Base-by-base conservation (phyloP, 2,888 invertebrate species). In the Flexamia atlantica region DNA sequence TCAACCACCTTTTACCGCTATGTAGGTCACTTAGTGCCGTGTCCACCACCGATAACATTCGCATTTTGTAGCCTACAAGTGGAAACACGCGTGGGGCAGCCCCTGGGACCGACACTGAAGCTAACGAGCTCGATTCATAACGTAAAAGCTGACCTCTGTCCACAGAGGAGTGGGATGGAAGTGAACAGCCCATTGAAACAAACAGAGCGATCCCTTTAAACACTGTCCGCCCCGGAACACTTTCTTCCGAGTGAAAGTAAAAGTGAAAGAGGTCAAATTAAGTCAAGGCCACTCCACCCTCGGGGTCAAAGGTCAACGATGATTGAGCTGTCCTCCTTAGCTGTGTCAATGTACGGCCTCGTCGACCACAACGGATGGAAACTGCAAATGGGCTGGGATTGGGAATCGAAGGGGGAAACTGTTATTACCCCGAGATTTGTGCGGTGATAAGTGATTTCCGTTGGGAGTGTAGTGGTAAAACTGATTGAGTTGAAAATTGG, bases 221-320 rank as follows among this genome's bases (percentile, higher is more conserved):
- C 46, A 12, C 12, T 9, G 28, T 30, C 10, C 28, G 64, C 12
- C 10, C 14, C 9, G 28, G 28, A 12, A 12, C 28, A 64, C 64
- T 64, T 64, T 64, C 64, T 64, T 64, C 64, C 64, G 17, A 64
- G 64, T 64, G 64, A 64, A 64, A 64, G 64, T 64, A 30, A 30
- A 64, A 28, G 64, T 28, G 17, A 64, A n/a, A 7, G 28, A 64
- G 64, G 64, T 64, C 28, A 64, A 28, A 64, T 9, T 28, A 23
- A 12, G 64, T 64, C 30, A 64, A 64, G 64, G 64, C 2, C 64
- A 64, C 17, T 5, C 25, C 28, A 28, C 64, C 30, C 30, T 30
- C 64, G 1, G 64, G 23, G 57, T 46, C 30, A 64, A 64, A 64
- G 64, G 64, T 64, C 64, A 64, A 64, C 25, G 30, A 20, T 20